Evolutionary conservation across 92 coral and sea anemone genomes (phyloP).

Genomic region (Phenganax stokvisi): DNA sequence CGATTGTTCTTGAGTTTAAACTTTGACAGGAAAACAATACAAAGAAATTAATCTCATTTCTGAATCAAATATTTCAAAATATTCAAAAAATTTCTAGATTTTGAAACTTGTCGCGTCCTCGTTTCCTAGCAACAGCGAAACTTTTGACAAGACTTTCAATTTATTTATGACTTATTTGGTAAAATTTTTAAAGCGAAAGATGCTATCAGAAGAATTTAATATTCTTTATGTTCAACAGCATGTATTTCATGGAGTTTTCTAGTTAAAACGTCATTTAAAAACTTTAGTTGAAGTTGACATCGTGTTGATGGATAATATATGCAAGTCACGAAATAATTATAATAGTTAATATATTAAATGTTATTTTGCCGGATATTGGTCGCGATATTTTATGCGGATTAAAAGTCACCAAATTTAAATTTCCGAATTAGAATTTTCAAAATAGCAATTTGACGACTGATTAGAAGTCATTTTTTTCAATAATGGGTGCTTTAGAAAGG

Average conservation of each 20-base stretch:
- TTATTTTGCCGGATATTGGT: not conserved
- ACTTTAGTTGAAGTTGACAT: no score
- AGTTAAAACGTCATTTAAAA: no score
- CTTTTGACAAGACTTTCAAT: not conserved
- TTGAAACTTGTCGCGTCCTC: not conserved
- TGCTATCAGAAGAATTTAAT: no score
- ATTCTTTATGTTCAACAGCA: no score
- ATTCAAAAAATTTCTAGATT: not conserved
- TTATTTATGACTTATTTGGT: not conserved
- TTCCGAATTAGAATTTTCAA: not conserved
- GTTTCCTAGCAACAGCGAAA: not conserved
- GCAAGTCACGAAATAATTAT: no score
- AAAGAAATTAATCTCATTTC: not conserved
- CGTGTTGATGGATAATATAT: no score
- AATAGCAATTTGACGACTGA: not conserved
- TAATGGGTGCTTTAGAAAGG: conserved; percentile 68
- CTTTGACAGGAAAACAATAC: conserved; percentile 7
- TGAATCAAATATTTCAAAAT: not conserved
- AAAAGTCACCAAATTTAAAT: not conserved
- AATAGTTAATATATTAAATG: no score
- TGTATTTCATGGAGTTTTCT: no score
- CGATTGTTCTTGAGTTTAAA: conserved; percentile 19
- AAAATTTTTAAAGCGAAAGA: no score
- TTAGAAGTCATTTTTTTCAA: not conserved
- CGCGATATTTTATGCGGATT: conserved; percentile 11